Conservation (phyloP, 2,113 vertebrate genomes). For the Perognathus longimembris region DNA sequence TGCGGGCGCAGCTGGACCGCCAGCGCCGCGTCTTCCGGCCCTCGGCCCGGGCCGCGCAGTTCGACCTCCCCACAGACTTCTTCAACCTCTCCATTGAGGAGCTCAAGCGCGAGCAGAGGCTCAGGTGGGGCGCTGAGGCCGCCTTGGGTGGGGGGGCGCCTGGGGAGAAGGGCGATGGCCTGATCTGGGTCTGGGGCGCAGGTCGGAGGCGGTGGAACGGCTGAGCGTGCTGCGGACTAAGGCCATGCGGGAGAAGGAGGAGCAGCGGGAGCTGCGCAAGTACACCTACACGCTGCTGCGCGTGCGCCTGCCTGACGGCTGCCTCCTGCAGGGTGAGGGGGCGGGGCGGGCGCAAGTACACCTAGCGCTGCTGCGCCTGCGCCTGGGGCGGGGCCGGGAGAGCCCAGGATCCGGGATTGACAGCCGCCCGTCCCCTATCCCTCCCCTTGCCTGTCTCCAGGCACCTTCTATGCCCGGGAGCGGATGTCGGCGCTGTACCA, state of each 20-base stretch:
- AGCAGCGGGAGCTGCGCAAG: conserved; percentile 92
- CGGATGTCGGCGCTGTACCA: conserved; percentile 87
- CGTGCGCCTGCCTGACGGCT: conserved; percentile 92
- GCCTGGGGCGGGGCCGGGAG: too few relatives aligned
- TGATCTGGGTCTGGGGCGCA: conserved; percentile 18
- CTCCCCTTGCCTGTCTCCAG: conserved; percentile 76
- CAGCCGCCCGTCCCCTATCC: not conserved
- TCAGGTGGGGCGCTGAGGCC: conserved; percentile 84
- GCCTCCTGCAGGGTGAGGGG: conserved; percentile 92
- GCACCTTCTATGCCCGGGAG: conserved; percentile 95
- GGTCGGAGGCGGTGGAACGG: conserved; percentile 92
- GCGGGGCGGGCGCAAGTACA: too few relatives aligned
- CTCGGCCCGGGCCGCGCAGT: conserved; percentile 89
- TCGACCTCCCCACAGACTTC: conserved; percentile 94
- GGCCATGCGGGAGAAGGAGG: conserved; percentile 95
- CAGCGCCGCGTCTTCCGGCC: conserved; percentile 89
- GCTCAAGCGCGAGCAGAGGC: conserved; percentile 91
- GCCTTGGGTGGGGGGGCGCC: rapidly evolving
- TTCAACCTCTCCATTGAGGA: conserved; percentile 93
- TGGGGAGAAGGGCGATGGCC: rapidly evolving
- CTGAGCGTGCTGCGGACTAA: conserved; percentile 93
- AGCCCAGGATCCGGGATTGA: not conserved
- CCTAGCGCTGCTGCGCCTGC: too few relatives aligned
- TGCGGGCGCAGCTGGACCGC: conserved; percentile 91
- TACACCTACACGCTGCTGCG: conserved; percentile 95